Percentiles rank a stretch among this genome's conserved stretches.
Conservation (phyloP, 2,113 vertebrate genomes). For the Ctenodactylus gundi region DNA sequence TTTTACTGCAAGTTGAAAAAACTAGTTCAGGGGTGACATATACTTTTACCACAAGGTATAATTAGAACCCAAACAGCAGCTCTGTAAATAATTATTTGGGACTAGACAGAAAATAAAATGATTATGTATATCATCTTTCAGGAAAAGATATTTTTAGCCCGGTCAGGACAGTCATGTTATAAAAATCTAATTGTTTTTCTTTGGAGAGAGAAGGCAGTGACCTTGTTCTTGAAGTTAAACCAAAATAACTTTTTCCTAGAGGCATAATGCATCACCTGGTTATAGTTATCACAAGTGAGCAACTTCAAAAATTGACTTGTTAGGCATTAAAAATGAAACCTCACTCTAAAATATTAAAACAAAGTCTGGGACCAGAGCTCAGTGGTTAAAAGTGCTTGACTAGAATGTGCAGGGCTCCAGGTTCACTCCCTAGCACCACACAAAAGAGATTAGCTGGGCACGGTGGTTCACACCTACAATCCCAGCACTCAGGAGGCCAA, state of each 20-base stretch:
- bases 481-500: no score
- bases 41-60: background rate
- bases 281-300: conserved; percentile 69
- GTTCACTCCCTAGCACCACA: no score
- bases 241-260: conserved; percentile 82
- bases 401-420: no score
- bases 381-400: no score
- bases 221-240: conserved; percentile 79
- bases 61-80: background rate
- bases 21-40: background rate
- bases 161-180: conserved; percentile 42
- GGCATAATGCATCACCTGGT: conserved; percentile 78
- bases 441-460: background rate
- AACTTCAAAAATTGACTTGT: conserved; percentile 64
- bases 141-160: conserved; percentile 66
- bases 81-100: conserved; percentile 46
- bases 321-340: conserved; percentile 69
- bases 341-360: conserved; percentile 57
- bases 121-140: conserved; percentile 56
- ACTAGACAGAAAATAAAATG: conserved; percentile 62
- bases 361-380: no score
- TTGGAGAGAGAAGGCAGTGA: conserved; percentile 74
- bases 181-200: conserved; percentile 77
- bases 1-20: background rate
- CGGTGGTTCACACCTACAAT: no score